Base-by-base conservation (phyloP, 2,888 invertebrate species). In the Shargacucullia verbasci region DNA sequence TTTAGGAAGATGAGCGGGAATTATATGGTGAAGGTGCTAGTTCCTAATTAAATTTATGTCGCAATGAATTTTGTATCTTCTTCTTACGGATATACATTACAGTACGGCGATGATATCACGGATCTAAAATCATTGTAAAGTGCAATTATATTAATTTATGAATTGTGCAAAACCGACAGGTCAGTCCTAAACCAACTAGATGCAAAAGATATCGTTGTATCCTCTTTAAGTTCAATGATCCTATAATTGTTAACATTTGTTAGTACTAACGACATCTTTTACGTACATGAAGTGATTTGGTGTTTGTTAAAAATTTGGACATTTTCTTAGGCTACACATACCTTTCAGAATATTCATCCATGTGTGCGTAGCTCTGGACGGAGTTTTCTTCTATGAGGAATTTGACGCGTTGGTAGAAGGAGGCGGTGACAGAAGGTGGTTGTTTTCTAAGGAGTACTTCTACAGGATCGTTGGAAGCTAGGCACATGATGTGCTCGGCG, bases 341-440 rank as follows among this genome's bases (percentile, higher is more conserved):
- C 99, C 98, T 99, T 95, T 99, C 99, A 85, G 98, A 98, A 95
- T 99, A 99, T 94, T 99, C 98, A 94, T 98, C 98, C 95, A 98
- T 97, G 89, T 99, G 98, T 47, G 99, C 99, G 94, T 99, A 99
- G 85, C 98, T 98, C 94, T 99, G 99, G 61, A 99, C 99, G 70
- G 99, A 99, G 91, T 99, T 98, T 90, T 99, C 99, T 94, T 99
- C 99, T 73, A 99, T 98, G 77, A 99, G 96, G 94, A 99, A 99
- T 89, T 98, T 98, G 91, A 99, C 99, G 55, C 99, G 96, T 88
- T 99, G 99, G 88, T 98, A 99, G 95, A 99, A 99, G 31, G 99
- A 98, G 2, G 99, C 99, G 20, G 99, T 99, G 76, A 98, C 98
- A 38, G 98, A 98, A 2, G 99, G 99, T 0, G 99, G 98, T 83